These are phyloP conservation scores for Candidula unifasciata DNA, from an alignment of 2,888 invertebrate genomes.

Conservation along the genomic window DNA sequence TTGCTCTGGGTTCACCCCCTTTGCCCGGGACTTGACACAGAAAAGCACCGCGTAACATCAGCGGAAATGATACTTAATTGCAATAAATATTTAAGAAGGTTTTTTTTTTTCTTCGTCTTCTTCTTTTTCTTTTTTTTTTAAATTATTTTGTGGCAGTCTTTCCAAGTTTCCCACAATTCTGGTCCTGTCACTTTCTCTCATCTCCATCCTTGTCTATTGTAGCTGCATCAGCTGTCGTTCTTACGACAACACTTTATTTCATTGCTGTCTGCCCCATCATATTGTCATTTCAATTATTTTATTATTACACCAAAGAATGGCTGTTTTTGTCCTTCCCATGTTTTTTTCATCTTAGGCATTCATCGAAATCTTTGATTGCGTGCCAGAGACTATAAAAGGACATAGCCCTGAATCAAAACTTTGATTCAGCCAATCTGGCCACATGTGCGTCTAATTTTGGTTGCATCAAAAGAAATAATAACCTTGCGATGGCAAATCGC, in stretches of 20 bases:
- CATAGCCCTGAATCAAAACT: constrained; percentile 13
- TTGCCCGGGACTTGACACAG: too few relatives aligned
- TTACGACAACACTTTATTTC: background rate
- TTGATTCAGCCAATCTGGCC: constrained; percentile 17
- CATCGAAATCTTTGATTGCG: constrained; percentile 10
- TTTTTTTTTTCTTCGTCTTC: too few relatives aligned
- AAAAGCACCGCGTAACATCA: too few relatives aligned
- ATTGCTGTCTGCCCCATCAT: constrained; percentile 10
- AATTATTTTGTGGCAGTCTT: too few relatives aligned
- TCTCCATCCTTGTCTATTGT: background rate
- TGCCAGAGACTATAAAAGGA: constrained; percentile 4
- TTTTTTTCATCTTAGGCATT: background rate
- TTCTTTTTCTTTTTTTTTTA: too few relatives aligned
- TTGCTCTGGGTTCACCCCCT: too few relatives aligned
- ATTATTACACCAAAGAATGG: background rate
- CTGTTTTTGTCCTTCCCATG: background rate
- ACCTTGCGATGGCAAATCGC: background rate
- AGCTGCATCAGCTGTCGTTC: background rate
- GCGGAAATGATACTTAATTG: too few relatives aligned
- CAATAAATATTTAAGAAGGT: too few relatives aligned
- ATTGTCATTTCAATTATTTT: constrained; percentile 4
- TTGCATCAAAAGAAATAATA: constrained; percentile 32
- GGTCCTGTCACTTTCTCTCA: too few relatives aligned
- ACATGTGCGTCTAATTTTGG: constrained; percentile 15
- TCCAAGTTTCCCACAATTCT: too few relatives aligned